Evolutionary conservation across 2,797 vertebrate genomes (phyloP), one percentile per base, ranked within the genome.

Genomic region (Pseudotriccus pelzelni): DNA sequence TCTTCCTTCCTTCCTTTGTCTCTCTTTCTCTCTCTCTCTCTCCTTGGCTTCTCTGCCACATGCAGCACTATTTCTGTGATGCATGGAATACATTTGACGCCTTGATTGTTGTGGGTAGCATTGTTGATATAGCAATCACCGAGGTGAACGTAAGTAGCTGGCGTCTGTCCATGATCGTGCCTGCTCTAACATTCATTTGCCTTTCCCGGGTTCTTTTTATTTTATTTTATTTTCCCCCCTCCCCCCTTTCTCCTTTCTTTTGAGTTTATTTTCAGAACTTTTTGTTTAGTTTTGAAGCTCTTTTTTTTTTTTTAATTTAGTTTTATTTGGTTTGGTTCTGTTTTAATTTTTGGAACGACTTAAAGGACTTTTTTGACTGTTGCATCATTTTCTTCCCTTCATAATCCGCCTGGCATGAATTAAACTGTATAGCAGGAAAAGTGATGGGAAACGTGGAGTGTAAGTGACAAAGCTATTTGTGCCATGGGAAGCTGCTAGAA

Each of bases 121-220:
- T 99, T 99, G 99, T 99, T 99, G 99, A 99, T 99, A 99, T 99
- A 99, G 99, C 99, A 98, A 99, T 99, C 99, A 99, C 99, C 99
- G 99, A 99, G 99, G 99, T 99, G 98, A 99, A 99, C 99, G 99
- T 99, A 99, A 99, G 99, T 99, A 99, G 98, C 96, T 97, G 98
- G 98, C 98, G 98, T 99, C 98, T 98, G 98, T 98, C 98, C 96
- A 98, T 98, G 97, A 98, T 98, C 97, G 97, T 98, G 98, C 98
- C 98, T 98, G 98, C 98, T 97, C 97, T 97, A 97, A 97, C 97
- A 97, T 96, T 96, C 97, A 97, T 96, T 97, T 97, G 95, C 97
- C 98, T 98, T 97, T 97, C 98, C 98, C 97, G 94, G 91, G 73
- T 96, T 93, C 93, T 94, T 87, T 94, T 56, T 93, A 39, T 41